Evolutionary conservation across 2,113 vertebrate genomes (phyloP).

Genomic region (Regulus satrapa): DNA sequence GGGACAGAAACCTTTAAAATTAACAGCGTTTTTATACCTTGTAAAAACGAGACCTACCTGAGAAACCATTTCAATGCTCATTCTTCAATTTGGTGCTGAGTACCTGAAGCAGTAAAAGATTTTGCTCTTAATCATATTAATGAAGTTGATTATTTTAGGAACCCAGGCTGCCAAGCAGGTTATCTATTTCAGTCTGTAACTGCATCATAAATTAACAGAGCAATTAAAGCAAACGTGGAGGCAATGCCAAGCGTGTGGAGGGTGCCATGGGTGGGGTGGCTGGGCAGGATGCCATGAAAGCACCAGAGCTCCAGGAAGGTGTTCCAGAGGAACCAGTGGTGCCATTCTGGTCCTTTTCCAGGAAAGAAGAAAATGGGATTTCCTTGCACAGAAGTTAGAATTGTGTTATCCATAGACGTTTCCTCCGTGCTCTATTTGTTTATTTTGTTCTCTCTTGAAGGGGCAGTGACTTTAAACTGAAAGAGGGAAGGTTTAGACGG

Average conservation of each 20-base stretch:
- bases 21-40: background rate
- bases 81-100: background rate
- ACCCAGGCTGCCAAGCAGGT: slow-evolving; percentile 7
- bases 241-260: background rate
- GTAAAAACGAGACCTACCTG: background rate
- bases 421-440: rapidly evolving
- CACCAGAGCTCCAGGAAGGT: background rate
- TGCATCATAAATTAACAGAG: background rate
- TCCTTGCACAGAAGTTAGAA: background rate
- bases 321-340: background rate
- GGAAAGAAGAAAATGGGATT: background rate
- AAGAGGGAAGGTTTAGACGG: no score
- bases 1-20: background rate
- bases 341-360: background rate
- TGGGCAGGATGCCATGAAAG: rapidly evolving
- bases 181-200: slow-evolving; percentile 8
- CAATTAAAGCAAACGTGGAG: background rate
- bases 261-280: background rate
- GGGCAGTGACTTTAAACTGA: background rate
- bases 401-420: background rate
- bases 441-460: background rate
- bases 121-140: slow-evolving; percentile 26
- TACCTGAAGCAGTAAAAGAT: background rate
- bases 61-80: background rate
- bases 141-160: slow-evolving; percentile 29